These are phyloP conservation scores for Pica pica DNA, from an alignment of 2,113 vertebrate species.

Conservation along the genomic window DNA sequence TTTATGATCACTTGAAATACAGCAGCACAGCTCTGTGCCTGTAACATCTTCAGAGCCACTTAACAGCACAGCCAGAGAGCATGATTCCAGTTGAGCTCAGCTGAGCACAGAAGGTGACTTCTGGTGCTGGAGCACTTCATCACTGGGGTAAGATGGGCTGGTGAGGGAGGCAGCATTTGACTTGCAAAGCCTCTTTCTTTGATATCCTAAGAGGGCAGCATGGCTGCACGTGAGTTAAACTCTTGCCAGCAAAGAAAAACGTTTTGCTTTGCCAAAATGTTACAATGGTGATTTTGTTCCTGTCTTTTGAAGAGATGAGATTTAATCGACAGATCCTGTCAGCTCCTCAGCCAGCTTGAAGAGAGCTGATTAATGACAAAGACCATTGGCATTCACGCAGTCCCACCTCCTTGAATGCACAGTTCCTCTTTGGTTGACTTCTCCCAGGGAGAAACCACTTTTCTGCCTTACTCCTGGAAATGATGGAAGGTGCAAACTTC, in stretches of 20 bases:
- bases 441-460: neutral
- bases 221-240: neutral
- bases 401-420: neutral
- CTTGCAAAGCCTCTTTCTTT: neutral
- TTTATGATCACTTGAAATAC: slow-evolving; percentile 3
- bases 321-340: neutral
- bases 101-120: slow-evolving; percentile 50
- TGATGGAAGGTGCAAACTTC: neutral
- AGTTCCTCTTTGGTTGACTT: neutral
- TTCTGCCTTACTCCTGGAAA: neutral
- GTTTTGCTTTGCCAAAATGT: neutral
- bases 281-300: neutral
- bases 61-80: neutral
- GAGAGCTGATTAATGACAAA: neutral
- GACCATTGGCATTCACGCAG: neutral
- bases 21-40: neutral
- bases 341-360: neutral
- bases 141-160: neutral
- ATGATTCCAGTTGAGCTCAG: neutral
- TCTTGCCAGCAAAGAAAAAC: neutral
- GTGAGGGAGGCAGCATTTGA: neutral
- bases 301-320: neutral
- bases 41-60: neutral
- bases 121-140: neutral
- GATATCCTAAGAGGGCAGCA: neutral